Evolutionary conservation across 2,888 invertebrate species (phyloP), one percentile per base, ranked within the genome.

Genomic region (Agrilus mali): DNA sequence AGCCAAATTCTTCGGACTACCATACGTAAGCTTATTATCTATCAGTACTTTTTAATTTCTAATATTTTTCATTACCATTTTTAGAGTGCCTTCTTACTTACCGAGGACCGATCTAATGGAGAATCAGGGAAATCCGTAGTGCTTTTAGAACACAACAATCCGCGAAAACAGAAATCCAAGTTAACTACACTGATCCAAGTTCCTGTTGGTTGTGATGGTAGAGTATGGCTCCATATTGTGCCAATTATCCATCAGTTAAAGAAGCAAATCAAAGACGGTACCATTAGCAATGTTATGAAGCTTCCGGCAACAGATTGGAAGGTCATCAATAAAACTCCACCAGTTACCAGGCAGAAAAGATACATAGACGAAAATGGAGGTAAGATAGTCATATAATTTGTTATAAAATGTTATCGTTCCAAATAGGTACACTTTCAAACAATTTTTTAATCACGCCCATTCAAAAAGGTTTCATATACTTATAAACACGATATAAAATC

Each of bases 141-240:
- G 8, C 58, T 72, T 49, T 72, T 71, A 33, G 74, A 74, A 17
- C 71, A 71, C 39, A 74, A 74, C 17, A 72, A 73, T 55, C 58
- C 68, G 36, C 66, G 64, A 47, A 61, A 63, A 45, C 66, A 67
- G 35, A 60, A 63, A 42, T 65, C 68, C 41, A 70, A 70, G 56
- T 59, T 64, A 43, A 61, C 67, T 39, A 66, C 72, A 41, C 57
- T 66, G 41, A 59, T 76, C 42, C 66, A 73, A 55, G 71, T 74
- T 1, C 68, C 83, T 72, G 82, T 86, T 44, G 88, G 87, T 3
- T 88, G 88, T 63, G 80, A 80, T 38, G 79, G 78, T 37, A 74
- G 74, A 49, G 67, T 86, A 22, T 80, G 81, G 75, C 65, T 71
- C n/a, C 73, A 77, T 40, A 78, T 81, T 55, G 72, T 74, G 34